A percentile compares a stretch with the other conserved stretches of the same genome.
Conservation (phyloP, 2,888 invertebrate species). For the Heliconius hortense region DNA sequence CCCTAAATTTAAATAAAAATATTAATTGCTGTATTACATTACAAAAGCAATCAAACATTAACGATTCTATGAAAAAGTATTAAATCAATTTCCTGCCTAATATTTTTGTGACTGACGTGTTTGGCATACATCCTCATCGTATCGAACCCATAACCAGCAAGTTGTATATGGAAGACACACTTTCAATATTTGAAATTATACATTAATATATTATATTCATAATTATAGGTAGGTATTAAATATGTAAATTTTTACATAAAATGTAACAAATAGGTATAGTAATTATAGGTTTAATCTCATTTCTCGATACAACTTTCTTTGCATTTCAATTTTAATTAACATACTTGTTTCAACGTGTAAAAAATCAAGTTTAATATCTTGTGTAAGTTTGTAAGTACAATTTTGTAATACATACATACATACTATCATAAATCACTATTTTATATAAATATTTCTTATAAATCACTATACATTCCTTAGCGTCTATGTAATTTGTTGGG, state of each 20-base stretch:
- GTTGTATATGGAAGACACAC: neutral
- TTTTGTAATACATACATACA: neutral
- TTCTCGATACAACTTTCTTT: slow-evolving; percentile 7
- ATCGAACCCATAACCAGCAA: neutral
- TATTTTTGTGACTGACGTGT: neutral
- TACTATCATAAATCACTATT: no score
- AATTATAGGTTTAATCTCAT: slow-evolving; percentile 1
- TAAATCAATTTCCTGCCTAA: slow-evolving; percentile 6
- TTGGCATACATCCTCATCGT: neutral
- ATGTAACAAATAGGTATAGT: slow-evolving; percentile 4
- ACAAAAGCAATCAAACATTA: neutral
- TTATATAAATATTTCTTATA: neutral
- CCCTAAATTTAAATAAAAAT: no score
- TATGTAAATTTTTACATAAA: neutral
- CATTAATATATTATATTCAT: neutral
- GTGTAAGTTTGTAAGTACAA: neutral
- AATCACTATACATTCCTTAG: slow-evolving; percentile 35
- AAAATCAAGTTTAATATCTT: neutral
- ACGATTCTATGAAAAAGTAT: neutral
- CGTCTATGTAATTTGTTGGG: slow-evolving; percentile 36
- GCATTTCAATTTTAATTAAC: slow-evolving; percentile 1
- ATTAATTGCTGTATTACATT: neutral
- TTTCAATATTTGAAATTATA: neutral
- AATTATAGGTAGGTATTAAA: neutral
- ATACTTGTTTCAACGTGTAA: neutral